Evolutionary conservation across 2,113 vertebrate species (phyloP), one percentile per base, ranked within the genome.

Genomic region (Strix uralensis): DNA sequence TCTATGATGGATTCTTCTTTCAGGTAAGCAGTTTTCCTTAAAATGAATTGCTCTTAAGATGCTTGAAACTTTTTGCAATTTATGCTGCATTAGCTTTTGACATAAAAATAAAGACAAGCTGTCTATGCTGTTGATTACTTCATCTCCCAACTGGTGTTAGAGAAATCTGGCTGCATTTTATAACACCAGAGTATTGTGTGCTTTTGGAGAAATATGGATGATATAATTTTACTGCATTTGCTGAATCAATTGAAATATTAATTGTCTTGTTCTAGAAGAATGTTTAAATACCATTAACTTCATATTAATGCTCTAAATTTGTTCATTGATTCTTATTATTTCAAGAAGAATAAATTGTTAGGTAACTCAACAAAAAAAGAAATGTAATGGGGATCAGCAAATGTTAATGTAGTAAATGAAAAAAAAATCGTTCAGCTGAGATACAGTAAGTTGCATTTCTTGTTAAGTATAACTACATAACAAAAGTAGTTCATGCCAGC

Each of bases 351-450:
- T 62, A 78, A 90, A 70, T 84, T 57, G 25, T 79, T 91, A 92
- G 74, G 44, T 72, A 86, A 85, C 30, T 87, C 2, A 44, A 74
- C 44, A 62, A 74, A 65, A 62, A 63, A 30, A 8, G 20, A 92
- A 75, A 49, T 66, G 20, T 63, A 73, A 82, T 86, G 86, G n/a
- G 81, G 78, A 95, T 95, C 96, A 96, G 96, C 96, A 94, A 95
- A 96, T 95, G 90, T 94, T 89, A 91, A 90, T 80, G 22, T 84
- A 57, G 57, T 83, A 92, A 79, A 83, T 73, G 13, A 26, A 62
- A 81, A 36, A 46, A 17, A 44, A 69, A 13, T 46, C 15, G 32
- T 82, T 97, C 57, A 73, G 61, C 61, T 91, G 46, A 94, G 34
- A 88, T 94, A 84, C n/a, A 74, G 4, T 90, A 94, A 88, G 74